phyloP scores from a whole-genome alignment of 2,113 vertebrate genomes.

The Periophthalmodon schlosseri region DNA sequence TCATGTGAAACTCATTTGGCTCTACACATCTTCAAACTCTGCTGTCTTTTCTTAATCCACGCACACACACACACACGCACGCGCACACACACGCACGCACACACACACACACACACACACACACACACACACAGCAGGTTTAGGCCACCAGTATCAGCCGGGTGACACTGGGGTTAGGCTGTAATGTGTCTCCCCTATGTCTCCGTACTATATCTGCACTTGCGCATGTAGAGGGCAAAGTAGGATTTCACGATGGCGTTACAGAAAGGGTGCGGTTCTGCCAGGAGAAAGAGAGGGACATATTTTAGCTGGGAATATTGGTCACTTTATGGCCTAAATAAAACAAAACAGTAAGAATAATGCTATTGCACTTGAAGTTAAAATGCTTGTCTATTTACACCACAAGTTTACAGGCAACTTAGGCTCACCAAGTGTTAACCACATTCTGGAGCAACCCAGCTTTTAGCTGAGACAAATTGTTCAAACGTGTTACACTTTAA shows the following conservation, averaged over 20 bases:
- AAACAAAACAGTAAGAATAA: not conserved
- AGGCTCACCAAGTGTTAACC: not conserved
- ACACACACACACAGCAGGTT: slow-evolving; percentile 1
- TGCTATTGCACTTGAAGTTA: slow-evolving; percentile 2
- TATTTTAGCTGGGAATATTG: slow-evolving; percentile 10
- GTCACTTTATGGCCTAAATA: not conserved
- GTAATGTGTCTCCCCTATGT: slow-evolving; percentile 34
- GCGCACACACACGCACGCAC: not conserved
- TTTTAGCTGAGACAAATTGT: not conserved
- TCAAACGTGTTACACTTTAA: no score
- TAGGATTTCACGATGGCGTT: not conserved
- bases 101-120: slow-evolving; percentile 2
- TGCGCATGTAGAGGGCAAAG: not conserved
- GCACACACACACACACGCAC: slow-evolving; percentile 1
- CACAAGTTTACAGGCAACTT: no score
- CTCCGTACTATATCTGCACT: slow-evolving; percentile 5
- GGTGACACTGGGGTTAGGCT: slow-evolving; percentile 53
- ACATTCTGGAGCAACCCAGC: not conserved
- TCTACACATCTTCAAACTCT: slow-evolving; percentile 71
- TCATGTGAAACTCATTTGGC: slow-evolving; percentile 90
- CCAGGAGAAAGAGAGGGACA: slow-evolving; percentile 16
- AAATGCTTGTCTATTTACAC: not conserved
- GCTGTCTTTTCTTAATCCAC: slow-evolving; percentile 41
- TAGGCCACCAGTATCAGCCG: slow-evolving; percentile 39
- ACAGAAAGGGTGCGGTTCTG: slow-evolving; percentile 21